Evolutionary conservation across 2,888 invertebrate genomes (phyloP).

Genomic region (Endomychus coccineus): DNA sequence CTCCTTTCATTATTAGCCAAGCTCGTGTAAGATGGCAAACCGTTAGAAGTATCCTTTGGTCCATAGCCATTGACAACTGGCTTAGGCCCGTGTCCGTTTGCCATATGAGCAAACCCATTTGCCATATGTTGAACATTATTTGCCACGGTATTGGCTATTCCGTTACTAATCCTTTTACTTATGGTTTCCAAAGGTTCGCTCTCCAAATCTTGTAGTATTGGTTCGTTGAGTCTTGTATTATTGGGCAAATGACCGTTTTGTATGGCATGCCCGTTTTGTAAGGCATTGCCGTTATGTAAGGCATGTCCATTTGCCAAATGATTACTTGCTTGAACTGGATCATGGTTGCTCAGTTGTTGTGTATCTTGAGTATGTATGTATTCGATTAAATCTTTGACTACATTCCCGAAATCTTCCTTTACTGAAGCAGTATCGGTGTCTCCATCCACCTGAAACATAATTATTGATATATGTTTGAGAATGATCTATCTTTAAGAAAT

Average conservation of each 20-base stretch:
- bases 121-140: conserved; percentile 47
- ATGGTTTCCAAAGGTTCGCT: conserved; percentile 37
- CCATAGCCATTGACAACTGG: conserved; percentile 8
- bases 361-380: conserved; percentile 43
- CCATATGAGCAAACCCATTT: conserved; percentile 32
- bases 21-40: conserved; percentile 23
- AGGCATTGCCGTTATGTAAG: conserved; percentile 10
- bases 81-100: conserved; percentile 21
- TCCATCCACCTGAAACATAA: conserved; percentile 68
- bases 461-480: too few species aligned
- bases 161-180: conserved; percentile 29
- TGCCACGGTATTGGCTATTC: conserved; percentile 35
- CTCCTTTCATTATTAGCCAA: conserved; percentile 15
- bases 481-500: too few species aligned
- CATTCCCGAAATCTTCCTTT: conserved; percentile 66
- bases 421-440: conserved; percentile 75
- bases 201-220: conserved; percentile 28
- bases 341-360: conserved; percentile 7
- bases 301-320: conserved; percentile 8
- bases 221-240: conserved; percentile 18
- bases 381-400: conserved; percentile 62
- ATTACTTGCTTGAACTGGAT: conserved; percentile 10
- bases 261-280: conserved; percentile 14
- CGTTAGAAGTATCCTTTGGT: conserved; percentile 5
- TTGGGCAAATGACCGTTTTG: conserved; percentile 26